Conservation (phyloP, 2,888 invertebrate species). For the Maniola hyperantus region DNA sequence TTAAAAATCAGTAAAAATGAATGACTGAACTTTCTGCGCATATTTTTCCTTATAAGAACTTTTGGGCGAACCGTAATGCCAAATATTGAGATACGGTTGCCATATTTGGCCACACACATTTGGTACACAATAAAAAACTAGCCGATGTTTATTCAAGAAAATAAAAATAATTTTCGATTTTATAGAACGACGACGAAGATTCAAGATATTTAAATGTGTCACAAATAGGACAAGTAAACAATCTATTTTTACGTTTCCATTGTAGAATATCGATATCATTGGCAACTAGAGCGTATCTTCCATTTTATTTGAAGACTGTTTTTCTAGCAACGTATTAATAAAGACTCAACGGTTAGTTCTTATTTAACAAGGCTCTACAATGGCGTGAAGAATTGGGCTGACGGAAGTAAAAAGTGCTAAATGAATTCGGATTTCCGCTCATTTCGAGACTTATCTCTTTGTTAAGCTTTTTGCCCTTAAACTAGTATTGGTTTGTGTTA, state of each 20-base stretch:
- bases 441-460: background rate
- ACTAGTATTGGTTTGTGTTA: background rate
- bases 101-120: too few relatives aligned
- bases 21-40: too few relatives aligned
- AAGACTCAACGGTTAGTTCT: background rate
- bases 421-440: constrained; percentile 1
- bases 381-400: background rate
- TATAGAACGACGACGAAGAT: too few relatives aligned
- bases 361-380: background rate
- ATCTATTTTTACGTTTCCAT: background rate
- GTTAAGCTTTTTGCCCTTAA: background rate
- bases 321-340: background rate
- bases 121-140: too few relatives aligned
- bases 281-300: constrained; percentile 13
- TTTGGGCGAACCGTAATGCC: too few relatives aligned
- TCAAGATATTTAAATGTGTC: too few relatives aligned
- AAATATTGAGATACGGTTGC: too few relatives aligned
- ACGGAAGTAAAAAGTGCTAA: constrained; percentile 6
- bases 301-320: background rate
- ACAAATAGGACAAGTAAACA: background rate
- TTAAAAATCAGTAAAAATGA: too few relatives aligned
- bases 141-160: too few relatives aligned
- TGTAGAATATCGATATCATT: background rate
- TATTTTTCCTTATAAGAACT: too few relatives aligned
- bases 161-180: too few relatives aligned